Conservation (phyloP, 2,113 vertebrate genomes). For the Porphyrio hochstetteri region DNA sequence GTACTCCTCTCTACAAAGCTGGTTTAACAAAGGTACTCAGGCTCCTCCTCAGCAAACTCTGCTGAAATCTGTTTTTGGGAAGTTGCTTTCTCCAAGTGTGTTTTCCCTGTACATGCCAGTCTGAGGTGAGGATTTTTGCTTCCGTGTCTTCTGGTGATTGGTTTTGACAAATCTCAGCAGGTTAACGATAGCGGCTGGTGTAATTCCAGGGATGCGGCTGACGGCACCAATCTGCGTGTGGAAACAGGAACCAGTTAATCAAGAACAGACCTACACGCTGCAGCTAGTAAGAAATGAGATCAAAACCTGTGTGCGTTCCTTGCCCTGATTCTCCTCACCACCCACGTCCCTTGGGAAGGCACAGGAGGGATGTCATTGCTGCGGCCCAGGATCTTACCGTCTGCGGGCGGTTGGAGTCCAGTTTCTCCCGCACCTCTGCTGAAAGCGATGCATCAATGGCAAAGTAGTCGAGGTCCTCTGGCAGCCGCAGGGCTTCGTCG, state of each 20-base stretch:
- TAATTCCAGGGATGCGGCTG: slow-evolving; percentile 88
- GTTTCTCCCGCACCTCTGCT: slow-evolving; percentile 86
- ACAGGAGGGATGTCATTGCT: neutral
- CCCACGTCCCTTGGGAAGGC: neutral
- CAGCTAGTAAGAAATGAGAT: neutral
- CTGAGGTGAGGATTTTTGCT: neutral
- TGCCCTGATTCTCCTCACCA: neutral
- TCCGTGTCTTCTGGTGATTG: neutral
- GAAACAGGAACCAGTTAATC: neutral
- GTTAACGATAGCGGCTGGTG: slow-evolving; percentile 87
- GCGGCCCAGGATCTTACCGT: slow-evolving; percentile 78
- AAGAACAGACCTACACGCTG: neutral
- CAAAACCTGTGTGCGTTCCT: neutral
- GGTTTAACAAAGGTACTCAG: neutral
- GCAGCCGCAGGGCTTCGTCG: slow-evolving; percentile 86
- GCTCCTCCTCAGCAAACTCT: neutral
- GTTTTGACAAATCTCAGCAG: slow-evolving; percentile 84
- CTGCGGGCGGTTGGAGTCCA: slow-evolving; percentile 82
- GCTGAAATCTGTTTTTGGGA: neutral
- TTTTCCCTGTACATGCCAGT: neutral
- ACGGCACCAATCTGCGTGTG: slow-evolving; percentile 85
- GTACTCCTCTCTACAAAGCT: neutral
- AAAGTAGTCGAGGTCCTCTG: slow-evolving; percentile 87
- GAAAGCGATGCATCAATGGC: slow-evolving; percentile 85
- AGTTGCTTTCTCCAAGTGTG: neutral